phyloP scores from a whole-genome alignment of 2,888 invertebrate species.

The Pantelozetes paolii region DNA sequence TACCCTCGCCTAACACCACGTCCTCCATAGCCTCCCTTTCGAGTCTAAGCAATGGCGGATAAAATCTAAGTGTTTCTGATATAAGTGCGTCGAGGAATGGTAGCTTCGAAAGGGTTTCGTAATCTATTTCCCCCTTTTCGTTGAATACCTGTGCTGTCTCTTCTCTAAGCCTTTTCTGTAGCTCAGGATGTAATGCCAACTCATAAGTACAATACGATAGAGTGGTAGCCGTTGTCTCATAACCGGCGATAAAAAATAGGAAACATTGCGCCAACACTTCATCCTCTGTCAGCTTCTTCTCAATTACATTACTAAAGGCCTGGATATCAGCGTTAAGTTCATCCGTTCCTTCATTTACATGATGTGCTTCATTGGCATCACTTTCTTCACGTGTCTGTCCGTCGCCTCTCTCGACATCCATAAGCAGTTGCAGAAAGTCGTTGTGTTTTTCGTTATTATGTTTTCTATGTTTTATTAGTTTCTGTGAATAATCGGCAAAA shows the following conservation, averaged over 20 bases:
- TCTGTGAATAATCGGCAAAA: neutral
- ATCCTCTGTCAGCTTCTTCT: constrained; percentile 26
- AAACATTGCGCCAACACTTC: constrained; percentile 42
- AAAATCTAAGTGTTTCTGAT: constrained; percentile 29
- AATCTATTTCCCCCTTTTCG: neutral
- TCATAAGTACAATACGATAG: constrained; percentile 23
- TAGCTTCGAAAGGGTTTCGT: constrained; percentile 19
- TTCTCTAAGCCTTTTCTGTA: constrained; percentile 39
- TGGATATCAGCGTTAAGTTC: neutral
- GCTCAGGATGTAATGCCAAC: constrained; percentile 30
- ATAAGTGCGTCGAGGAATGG: constrained; percentile 32
- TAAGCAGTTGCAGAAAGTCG: constrained; percentile 36
- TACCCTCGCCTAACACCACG: constrained; percentile 22
- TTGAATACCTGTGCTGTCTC: neutral
- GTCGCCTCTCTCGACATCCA: constrained; percentile 32
- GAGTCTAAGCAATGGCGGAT: constrained; percentile 30
- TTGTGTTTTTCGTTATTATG: constrained; percentile 31
- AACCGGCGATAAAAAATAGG: constrained; percentile 40
- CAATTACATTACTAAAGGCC: neutral
- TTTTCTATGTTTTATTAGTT: neutral
- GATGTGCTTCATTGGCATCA: constrained; percentile 30
- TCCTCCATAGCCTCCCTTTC: constrained; percentile 2
- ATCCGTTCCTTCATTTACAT: constrained; percentile 4
- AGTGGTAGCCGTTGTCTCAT: constrained; percentile 42
- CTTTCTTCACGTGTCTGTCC: neutral